Evolutionary conservation across 2,797 vertebrate species (phyloP), one percentile per base, ranked within the genome.

Genomic region (Trematomus bernacchii): DNA sequence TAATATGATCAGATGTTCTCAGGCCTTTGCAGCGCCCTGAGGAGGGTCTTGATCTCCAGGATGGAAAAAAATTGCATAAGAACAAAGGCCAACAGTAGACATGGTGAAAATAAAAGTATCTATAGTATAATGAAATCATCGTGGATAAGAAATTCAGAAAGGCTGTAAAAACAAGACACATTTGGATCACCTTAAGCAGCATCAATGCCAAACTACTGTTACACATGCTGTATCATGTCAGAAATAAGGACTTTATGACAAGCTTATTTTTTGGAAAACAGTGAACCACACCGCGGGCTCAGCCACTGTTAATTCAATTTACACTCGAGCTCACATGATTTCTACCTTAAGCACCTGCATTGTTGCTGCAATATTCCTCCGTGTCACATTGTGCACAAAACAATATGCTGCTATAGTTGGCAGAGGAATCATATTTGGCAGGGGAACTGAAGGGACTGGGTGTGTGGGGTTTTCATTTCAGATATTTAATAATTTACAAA

Each of bases 401-500:
- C 43, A 62, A 51, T 23, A 18, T 30, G 19, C 44, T 53, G 50
- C 54, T 40, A 57, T 10, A 15, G 15, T 30, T 16, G 54, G 40
- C 54, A 50, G 40, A 30, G 42, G 72, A 70, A 23, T 19, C 33
- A 10, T 55, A 66, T 68, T 60, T 65, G 51, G 13, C 66, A 14
- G 10, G 37, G 62, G 67, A 50, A 11, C 46, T 33, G 46, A 48
- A 58, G n/a, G 21, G n/a, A 46, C 10, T 52, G 57, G 6, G 27
- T 7, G 30, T 53, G 6, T 37, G 23, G 13, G 11, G 7, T 19
- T 70, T 76, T 76, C n/a, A 67, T 79, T 61, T 66, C 19, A 76
- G 12, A 46, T 57, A 57, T 67, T 52, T 37, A 66, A 66, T 75
- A 53, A 77, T 40, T 16, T 54, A 30, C 3, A 2, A 63, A 21